Percentiles rank a stretch among this genome's conserved stretches.
Conservation (phyloP, 2,113 vertebrate species). For the Lepisosteus osseus region DNA sequence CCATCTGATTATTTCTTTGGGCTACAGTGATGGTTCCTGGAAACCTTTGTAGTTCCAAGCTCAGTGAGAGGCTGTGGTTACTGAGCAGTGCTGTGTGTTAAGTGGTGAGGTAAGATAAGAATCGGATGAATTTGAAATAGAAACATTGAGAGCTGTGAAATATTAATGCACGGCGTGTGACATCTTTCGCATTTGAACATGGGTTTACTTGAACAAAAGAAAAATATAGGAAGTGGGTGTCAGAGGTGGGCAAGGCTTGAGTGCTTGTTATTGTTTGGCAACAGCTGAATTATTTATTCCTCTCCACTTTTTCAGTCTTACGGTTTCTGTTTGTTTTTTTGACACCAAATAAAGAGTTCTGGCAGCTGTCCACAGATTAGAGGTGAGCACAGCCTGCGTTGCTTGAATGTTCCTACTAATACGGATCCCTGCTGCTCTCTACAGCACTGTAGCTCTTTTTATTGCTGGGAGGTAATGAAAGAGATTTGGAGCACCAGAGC, state of each 20-base stretch:
- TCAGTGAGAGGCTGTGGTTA: background rate
- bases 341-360: slow-evolving; percentile 8
- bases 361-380: slow-evolving; percentile 5
- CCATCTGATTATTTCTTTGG: background rate
- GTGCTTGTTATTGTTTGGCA: too few relatives aligned
- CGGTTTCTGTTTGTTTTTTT: background rate
- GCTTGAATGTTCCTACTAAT: background rate
- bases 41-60: background rate
- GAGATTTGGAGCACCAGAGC: too few relatives aligned
- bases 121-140: slow-evolving; percentile 3
- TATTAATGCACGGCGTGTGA: background rate
- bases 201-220: background rate
- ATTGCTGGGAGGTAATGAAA: too few relatives aligned
- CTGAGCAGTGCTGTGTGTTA: background rate
- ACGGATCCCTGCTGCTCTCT: too few relatives aligned
- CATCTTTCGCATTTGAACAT: background rate
- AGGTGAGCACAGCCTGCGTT: background rate
- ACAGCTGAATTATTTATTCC: too few relatives aligned
- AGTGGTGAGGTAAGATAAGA: background rate
- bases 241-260: too few relatives aligned
- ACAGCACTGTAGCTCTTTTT: too few relatives aligned
- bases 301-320: background rate
- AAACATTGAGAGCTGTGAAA: slow-evolving; percentile 4
- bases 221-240: too few relatives aligned
- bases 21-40: background rate